phyloP scores from a whole-genome alignment of 2,113 vertebrate species.

The Aptenodytes patagonicus region DNA sequence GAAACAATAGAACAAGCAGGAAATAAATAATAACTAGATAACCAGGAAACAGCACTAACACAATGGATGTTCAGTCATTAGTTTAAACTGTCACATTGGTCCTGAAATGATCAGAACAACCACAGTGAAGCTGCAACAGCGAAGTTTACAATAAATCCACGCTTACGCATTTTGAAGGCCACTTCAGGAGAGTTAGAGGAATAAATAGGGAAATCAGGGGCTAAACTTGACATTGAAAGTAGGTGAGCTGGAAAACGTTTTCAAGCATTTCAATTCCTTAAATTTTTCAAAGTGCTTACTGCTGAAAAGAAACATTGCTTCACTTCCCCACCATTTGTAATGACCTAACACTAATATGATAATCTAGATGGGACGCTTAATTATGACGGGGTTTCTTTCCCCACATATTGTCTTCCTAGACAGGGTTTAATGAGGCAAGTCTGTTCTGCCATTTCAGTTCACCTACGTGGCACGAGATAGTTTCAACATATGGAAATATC shows the following conservation, averaged over 20 bases:
- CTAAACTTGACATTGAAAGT: background rate
- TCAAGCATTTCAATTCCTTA: background rate
- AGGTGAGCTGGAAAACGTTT: background rate
- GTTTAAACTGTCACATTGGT: background rate
- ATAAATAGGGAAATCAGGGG: background rate
- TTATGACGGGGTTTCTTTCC: background rate
- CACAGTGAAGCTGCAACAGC: background rate
- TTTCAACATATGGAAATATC: background rate
- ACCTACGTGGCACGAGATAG: background rate
- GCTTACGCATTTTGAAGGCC: background rate
- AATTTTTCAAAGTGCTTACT: background rate
- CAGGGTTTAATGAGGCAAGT: constrained; percentile 4
- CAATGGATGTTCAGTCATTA: background rate
- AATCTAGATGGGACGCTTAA: constrained; percentile 33
- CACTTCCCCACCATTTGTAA: background rate
- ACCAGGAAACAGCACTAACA: constrained; percentile 16
- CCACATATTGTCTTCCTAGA: background rate
- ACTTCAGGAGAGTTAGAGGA: background rate
- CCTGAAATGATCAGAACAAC: constrained; percentile 33
- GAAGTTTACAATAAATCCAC: background rate
- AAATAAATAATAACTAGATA: constrained; percentile 52
- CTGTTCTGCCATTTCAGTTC: constrained; percentile 21
- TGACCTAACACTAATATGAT: constrained; percentile 16
- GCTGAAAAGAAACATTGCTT: background rate
- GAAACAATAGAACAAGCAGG: constrained; percentile 40